Evolutionary conservation across 1,140 invertebrate genomes (phyloP), one percentile per base, ranked within the genome.

Genomic region (Eulimnadia texana): DNA sequence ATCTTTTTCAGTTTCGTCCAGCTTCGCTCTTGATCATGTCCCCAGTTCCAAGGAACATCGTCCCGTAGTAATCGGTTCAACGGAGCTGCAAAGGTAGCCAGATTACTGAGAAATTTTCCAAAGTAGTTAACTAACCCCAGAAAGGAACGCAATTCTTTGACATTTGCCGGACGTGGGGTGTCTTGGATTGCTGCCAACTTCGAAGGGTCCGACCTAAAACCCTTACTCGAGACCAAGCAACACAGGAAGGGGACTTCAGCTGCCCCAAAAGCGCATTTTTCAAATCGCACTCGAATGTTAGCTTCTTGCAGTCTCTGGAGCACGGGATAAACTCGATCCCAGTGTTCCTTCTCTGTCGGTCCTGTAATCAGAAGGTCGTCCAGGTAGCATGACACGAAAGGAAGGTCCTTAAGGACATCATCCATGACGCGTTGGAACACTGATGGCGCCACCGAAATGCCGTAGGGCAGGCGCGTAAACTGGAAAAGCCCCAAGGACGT

Each of bases 221-320:
- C 63, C 6, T 27, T 3, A 23, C 11, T n/a, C 20, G 61, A 19
- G 23, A 63, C 22, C 22, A 64, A 33, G 13, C 63, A 24, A 9
- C 63, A 59, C 16, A 64, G 19, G 23, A 64, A 51, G 1, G 54
- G 22, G 23, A 64, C 9, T 62, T 64, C 23, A 11, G 3, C 19
- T n/a, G 16, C 29, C 0, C 10, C 63, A 33, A 64, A 71, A 9
- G 65, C 65, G 64, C 71, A 66, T 47, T 68, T 67, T 49, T 68
- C 63, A 24, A 59, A 66, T 52, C 72, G 73, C 1, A 74, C 29
- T 19, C 47, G 67, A 2, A 73, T 22, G 22, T 67, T 66, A 24
- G 61, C 49, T 49, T 67, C 58, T 42, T 65, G 9, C 1, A 69
- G 61, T 24, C 56, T 23, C 9, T 64, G 22, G 10, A 73, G 61